Evolutionary conservation across 2,888 invertebrate species (phyloP), one percentile per base, ranked within the genome.

Genomic region (Stenoptilia bipunctidactyla): DNA sequence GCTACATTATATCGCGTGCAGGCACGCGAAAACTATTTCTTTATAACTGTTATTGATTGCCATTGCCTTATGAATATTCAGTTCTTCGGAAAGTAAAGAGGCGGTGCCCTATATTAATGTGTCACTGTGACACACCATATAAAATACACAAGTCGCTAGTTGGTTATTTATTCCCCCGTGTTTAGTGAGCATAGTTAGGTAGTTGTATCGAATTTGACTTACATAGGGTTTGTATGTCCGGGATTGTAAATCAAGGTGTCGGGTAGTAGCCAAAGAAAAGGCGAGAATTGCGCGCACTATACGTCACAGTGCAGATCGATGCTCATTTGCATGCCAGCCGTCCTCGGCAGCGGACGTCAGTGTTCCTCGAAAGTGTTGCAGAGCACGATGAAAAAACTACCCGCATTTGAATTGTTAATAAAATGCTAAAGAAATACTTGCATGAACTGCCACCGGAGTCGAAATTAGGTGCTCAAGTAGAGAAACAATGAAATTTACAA

Each of bases 11-110:
- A 75, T 83, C 69, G 82, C 82, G 82, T 82, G 82, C 73, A 67
- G 65, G 70, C 82, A 82, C 80, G 82, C 79, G 72, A 80, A 82
- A 80, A 76, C 74, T 74, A 79, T 74, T 75, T 75, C 74, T 75
- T 71, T 74, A 75, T 74, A 63, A 65, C 64, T 63, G 69, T 75
- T 83, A 83, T 83, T 80, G 82, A 83, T 82, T 80, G 74, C 77
- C 72, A 73, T 72, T 73, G 70, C 66, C 70, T 68, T 80, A 83
- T 83, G 80, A 83, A 83, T 83, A 82, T 83, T 83, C 83, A 83
- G 64, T 70, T 58, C 68, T 80, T 77, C 66, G 72, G 66, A 73
- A 79, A 75, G 73, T 72, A 69, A 63, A 69, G 74, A 71, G 71
- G 72, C 58, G 71, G 72, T 70, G 80, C 75, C 77, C 77, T 77